Evolutionary conservation across 1,140 invertebrate species (phyloP).

Genomic region (Adelges cooleyi): DNA sequence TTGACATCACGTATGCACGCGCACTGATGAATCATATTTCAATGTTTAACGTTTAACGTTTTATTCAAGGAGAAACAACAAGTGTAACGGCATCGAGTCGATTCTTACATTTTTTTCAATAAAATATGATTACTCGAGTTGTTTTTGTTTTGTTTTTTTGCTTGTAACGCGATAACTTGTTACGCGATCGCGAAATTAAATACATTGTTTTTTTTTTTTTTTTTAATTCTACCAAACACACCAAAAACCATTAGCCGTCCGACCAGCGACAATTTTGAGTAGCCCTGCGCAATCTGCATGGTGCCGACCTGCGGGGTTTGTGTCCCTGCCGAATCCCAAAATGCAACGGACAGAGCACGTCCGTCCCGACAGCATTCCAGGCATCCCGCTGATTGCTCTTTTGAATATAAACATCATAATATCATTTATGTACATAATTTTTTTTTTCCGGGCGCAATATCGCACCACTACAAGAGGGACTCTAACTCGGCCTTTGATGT

Average conservation of each 20-base stretch:
- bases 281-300: slow-evolving; percentile 15
- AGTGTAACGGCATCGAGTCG: background rate
- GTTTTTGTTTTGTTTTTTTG: background rate
- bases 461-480: too few relatives aligned
- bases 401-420: slow-evolving; percentile 10
- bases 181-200: too few relatives aligned
- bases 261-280: background rate
- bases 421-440: too few relatives aligned
- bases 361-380: background rate
- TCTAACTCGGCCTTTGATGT: too few relatives aligned
- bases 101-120: background rate
- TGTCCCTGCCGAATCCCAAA: background rate
- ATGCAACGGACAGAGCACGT: background rate
- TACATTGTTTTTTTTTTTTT: too few relatives aligned
- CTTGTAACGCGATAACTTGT: background rate
- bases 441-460: too few relatives aligned
- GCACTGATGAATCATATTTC: slow-evolving; percentile 2
- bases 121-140: background rate
- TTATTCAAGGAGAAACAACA: slow-evolving; percentile 9
- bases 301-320: background rate
- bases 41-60: background rate
- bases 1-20: background rate
- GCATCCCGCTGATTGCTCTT: background rate
- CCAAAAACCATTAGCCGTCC: too few relatives aligned
- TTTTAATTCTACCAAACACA: too few relatives aligned